phyloP scores from a whole-genome alignment of 2,113 vertebrate species.

The Cephalopholis sonnerati region DNA sequence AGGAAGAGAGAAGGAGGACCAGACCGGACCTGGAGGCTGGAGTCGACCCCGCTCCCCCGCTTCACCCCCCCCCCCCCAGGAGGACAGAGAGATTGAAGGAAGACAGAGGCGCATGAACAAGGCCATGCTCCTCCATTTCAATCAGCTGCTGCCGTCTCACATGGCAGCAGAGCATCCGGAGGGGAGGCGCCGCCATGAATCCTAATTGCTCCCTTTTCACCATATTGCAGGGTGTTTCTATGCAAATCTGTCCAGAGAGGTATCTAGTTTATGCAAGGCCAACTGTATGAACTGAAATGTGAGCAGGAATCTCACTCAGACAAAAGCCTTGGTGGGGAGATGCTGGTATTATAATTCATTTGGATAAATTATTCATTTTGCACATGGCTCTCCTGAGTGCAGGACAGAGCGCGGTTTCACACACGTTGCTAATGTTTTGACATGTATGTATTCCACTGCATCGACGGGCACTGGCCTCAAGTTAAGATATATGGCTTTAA shows the following conservation, averaged over 20 bases:
- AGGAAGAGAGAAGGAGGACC: constrained; percentile 19
- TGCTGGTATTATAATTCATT: constrained; percentile 74
- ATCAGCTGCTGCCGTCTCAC: constrained; percentile 79
- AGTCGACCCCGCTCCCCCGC: constrained; percentile 12
- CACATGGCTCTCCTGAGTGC: constrained; percentile 72
- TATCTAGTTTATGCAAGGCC: constrained; percentile 75
- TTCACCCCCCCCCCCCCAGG: constrained; percentile 2
- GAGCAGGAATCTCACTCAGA: constrained; percentile 70
- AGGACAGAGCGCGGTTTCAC: constrained; percentile 58
- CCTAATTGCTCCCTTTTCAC: constrained; percentile 82
- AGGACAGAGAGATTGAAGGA: constrained; percentile 50
- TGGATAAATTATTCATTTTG: constrained; percentile 83
- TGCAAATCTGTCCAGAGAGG: constrained; percentile 82
- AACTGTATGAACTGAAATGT: constrained; percentile 70
- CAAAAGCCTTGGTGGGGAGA: constrained; percentile 72
- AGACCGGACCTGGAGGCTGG: constrained; percentile 50
- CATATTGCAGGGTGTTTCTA: constrained; percentile 78
- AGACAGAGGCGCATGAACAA: constrained; percentile 68
- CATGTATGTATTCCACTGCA: constrained; percentile 70
- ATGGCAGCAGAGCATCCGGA: constrained; percentile 76
- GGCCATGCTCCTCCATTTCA: constrained; percentile 82
- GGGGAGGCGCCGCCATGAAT: constrained; percentile 78
- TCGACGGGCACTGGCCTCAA: constrained; percentile 59
- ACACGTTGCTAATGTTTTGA: constrained; percentile 70
- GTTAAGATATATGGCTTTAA: constrained; percentile 80